Evolutionary conservation across 2,888 invertebrate genomes (phyloP).

Genomic region (Molanna angustata): DNA sequence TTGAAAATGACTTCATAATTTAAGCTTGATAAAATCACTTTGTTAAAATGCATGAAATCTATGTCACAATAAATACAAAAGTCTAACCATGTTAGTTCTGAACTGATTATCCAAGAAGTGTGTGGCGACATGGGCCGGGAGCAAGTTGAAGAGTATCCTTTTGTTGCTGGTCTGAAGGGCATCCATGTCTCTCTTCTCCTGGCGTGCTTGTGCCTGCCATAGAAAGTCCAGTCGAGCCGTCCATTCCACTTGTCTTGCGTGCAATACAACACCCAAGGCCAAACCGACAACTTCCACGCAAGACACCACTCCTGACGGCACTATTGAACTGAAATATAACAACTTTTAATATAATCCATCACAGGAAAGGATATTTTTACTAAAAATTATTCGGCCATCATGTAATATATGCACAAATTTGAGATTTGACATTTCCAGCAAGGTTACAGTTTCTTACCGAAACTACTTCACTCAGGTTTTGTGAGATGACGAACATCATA

Average conservation of each 20-base stretch:
- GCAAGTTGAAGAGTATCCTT: slow-evolving; percentile 82
- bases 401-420: too few relatives aligned
- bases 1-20: too few relatives aligned
- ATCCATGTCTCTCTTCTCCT: slow-evolving; percentile 91
- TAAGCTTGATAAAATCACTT: too few relatives aligned
- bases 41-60: too few relatives aligned
- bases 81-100: slow-evolving; percentile 76
- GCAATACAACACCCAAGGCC: slow-evolving; percentile 78
- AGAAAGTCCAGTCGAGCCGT: slow-evolving; percentile 80
- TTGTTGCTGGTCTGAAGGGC: slow-evolving; percentile 87
- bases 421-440: too few relatives aligned
- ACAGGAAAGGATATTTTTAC: too few relatives aligned
- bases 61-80: too few relatives aligned
- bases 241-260: slow-evolving; percentile 87
- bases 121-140: slow-evolving; percentile 89
- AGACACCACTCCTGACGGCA: slow-evolving; percentile 76
- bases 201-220: slow-evolving; percentile 83
- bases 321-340: slow-evolving; percentile 51
- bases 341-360: too few relatives aligned
- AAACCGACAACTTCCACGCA: slow-evolving; percentile 80
- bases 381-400: too few relatives aligned
- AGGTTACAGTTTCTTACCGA: too few relatives aligned
- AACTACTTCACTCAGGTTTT: too few relatives aligned
- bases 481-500: too few relatives aligned
- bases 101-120: slow-evolving; percentile 90